phyloP scores from a whole-genome alignment of 2,797 vertebrate species.

The Molossus alvarezi region DNA sequence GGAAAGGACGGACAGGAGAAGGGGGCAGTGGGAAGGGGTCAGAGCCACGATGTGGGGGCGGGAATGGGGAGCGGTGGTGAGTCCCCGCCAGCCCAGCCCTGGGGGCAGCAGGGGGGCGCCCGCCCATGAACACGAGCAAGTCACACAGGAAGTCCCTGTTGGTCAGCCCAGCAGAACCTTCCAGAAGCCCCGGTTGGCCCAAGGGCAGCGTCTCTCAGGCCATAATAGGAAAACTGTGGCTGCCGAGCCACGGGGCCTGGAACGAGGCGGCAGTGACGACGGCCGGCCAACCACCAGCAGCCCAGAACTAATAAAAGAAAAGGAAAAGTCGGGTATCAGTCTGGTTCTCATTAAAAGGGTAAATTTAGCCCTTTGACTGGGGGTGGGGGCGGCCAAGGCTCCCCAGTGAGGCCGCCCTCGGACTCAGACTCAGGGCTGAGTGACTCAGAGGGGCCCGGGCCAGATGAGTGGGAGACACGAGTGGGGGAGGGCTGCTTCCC shows the following conservation, averaged over 20 bases:
- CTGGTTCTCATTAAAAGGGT: conserved; percentile 81
- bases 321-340: conserved; percentile 72
- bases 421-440: not conserved
- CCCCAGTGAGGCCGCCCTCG: not conserved
- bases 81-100: not conserved
- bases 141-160: conserved; percentile 59
- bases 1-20: not conserved
- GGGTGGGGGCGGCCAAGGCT: conserved; percentile 21
- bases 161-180: conserved; percentile 50
- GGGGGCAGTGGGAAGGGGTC: not conserved
- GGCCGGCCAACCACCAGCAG: conserved; percentile 4
- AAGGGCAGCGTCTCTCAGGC: conserved; percentile 58
- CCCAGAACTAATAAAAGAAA: conserved; percentile 82
- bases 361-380: conserved; percentile 80
- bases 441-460: conserved; percentile 57
- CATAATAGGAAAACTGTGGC: conserved; percentile 77
- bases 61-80: not conserved
- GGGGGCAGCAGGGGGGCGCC: not conserved
- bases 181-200: conserved; percentile 61
- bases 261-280: conserved; percentile 51
- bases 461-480: no score
- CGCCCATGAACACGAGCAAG: not conserved
- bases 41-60: not conserved
- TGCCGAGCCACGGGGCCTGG: not conserved
- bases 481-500: not conserved